Evolutionary conservation across 2,888 invertebrate species (phyloP).

Genomic region (Mechanitis mazaeus): DNA sequence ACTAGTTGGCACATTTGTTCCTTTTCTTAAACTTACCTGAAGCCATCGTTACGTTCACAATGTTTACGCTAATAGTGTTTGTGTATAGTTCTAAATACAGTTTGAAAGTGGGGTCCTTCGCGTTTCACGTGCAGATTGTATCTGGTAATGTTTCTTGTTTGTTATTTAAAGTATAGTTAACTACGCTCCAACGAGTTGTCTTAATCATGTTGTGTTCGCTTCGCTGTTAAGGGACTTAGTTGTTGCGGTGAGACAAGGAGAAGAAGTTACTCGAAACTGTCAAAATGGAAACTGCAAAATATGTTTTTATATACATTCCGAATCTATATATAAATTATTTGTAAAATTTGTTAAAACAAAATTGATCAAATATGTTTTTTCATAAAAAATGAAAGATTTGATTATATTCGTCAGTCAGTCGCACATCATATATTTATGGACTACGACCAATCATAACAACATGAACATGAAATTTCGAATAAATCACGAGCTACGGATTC

Average conservation of each 20-base stretch:
- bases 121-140: conserved; percentile 43
- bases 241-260: conserved; percentile 12
- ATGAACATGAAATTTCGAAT: conserved; percentile 26
- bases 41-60: conserved; percentile 52
- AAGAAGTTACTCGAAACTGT: background rate
- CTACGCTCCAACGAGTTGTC: conserved; percentile 18
- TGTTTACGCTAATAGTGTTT: conserved; percentile 63
- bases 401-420: background rate
- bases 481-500: conserved; percentile 41
- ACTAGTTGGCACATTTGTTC: conserved; percentile 37
- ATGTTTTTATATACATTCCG: too few relatives aligned
- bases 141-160: conserved; percentile 38
- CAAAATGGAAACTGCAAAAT: too few relatives aligned
- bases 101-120: conserved; percentile 42
- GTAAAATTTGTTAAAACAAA: background rate
- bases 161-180: conserved; percentile 28
- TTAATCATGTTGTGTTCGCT: conserved; percentile 26
- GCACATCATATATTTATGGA: conserved; percentile 8
- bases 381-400: background rate
- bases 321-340: too few relatives aligned
- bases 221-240: conserved; percentile 14
- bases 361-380: background rate
- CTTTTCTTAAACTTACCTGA: conserved; percentile 47
- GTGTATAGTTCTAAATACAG: conserved; percentile 56
- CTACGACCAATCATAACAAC: conserved; percentile 10